These are phyloP conservation scores for Zaprionus bogoriensis DNA, from an alignment of 2,888 invertebrate species.

Conservation along the genomic window DNA sequence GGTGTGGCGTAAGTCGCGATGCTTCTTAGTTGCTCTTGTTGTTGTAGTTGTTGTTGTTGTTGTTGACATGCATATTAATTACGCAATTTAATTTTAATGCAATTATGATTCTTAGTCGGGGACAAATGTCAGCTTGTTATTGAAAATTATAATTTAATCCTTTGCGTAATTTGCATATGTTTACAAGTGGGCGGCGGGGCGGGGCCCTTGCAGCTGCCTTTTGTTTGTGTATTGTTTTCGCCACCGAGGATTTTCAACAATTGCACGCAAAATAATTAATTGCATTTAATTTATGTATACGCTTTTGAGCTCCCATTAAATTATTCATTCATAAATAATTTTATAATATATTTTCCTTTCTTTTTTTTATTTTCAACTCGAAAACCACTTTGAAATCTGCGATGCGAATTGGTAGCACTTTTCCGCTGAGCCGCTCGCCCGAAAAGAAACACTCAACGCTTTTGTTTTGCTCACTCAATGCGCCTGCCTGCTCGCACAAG, in stretches of 20 bases:
- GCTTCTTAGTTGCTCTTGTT: not conserved
- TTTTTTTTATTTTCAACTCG: not conserved
- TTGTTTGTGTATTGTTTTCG: slow-evolving; percentile 2
- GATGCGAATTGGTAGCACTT: slow-evolving; percentile 46
- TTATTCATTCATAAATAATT: no score
- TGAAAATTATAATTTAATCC: slow-evolving; percentile 44
- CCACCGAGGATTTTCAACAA: no score
- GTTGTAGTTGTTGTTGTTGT: slow-evolving; percentile 15
- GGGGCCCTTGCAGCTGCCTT: not conserved
- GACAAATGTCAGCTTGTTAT: slow-evolving; percentile 11
- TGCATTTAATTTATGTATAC: not conserved
- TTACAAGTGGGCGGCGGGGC: not conserved
- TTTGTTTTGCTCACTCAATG: slow-evolving; percentile 6
- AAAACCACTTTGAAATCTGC: slow-evolving; percentile 9
- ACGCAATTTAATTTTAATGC: slow-evolving; percentile 49
- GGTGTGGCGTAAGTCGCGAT: no score
- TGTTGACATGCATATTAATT: slow-evolving; percentile 43
- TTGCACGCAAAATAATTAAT: not conserved
- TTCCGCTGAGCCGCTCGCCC: slow-evolving; percentile 12
- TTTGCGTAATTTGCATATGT: slow-evolving; percentile 24
- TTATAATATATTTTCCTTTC: not conserved
- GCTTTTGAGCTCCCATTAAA: no score
- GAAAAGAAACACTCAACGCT: slow-evolving; percentile 8
- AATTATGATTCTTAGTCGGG: slow-evolving; percentile 37
- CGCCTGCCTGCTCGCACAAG: not conserved